Evolutionary conservation across 2,888 invertebrate species (phyloP).

Genomic region (Drosophila ustulata): DNA sequence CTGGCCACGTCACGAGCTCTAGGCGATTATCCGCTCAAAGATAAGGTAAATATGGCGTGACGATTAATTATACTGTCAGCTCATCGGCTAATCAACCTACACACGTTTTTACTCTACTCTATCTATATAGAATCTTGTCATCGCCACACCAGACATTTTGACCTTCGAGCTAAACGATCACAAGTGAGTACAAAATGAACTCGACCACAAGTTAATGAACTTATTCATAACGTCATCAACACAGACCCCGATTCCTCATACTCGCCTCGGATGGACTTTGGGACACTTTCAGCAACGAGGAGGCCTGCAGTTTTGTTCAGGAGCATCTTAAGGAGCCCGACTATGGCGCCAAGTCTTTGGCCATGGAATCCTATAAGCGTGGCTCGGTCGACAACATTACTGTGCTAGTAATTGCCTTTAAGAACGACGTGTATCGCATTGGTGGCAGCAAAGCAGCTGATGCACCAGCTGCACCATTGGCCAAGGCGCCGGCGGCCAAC

Average conservation of each 20-base stretch:
- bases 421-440: slow-evolving; percentile 85
- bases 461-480: slow-evolving; percentile 19
- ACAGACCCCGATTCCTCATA: slow-evolving; percentile 92
- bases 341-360: slow-evolving; percentile 96
- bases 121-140: slow-evolving; percentile 90
- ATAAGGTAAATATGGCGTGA: slow-evolving; percentile 64
- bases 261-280: slow-evolving; percentile 98
- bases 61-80: slow-evolving; percentile 1
- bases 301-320: slow-evolving; percentile 95
- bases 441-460: slow-evolving; percentile 34
- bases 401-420: slow-evolving; percentile 94
- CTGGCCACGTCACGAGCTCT: slow-evolving; percentile 97
- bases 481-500: slow-evolving; percentile 53
- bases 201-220: slow-evolving; percentile 34
- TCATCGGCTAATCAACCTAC: slow-evolving; percentile 36
- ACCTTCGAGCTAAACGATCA: slow-evolving; percentile 95
- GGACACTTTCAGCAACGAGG: slow-evolving; percentile 98
- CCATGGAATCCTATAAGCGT: slow-evolving; percentile 95
- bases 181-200: slow-evolving; percentile 85
- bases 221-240: slow-evolving; percentile 21
- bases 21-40: slow-evolving; percentile 98
- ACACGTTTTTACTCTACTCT: slow-evolving; percentile 14
- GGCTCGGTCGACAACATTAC: slow-evolving; percentile 98
- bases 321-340: slow-evolving; percentile 94
- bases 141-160: slow-evolving; percentile 97